Conservation (phyloP, 1,140 invertebrate species). For the Reticulitermes speratus region DNA sequence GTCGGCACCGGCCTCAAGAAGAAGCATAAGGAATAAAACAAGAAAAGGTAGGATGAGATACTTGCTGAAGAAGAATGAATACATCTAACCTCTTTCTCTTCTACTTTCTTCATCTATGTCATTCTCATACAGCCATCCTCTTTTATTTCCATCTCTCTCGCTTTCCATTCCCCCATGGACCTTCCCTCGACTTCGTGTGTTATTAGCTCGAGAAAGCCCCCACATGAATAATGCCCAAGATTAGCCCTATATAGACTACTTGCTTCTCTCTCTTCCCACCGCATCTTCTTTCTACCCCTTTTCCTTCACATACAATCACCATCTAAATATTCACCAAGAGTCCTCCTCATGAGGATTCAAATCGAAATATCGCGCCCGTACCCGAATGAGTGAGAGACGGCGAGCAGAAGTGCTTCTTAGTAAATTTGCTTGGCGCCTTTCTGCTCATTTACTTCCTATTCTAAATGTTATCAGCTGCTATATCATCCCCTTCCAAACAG, state of each 20-base stretch:
- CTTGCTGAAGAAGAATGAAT: constrained; percentile 18
- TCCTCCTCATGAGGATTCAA: constrained; percentile 18
- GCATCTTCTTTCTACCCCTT: neutral
- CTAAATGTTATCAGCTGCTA: neutral
- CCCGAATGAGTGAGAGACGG: neutral
- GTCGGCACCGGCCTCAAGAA: neutral
- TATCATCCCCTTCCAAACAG: neutral
- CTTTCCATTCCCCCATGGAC: neutral
- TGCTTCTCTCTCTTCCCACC: neutral
- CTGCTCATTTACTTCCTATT: constrained; percentile 7
- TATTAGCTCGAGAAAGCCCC: constrained; percentile 29
- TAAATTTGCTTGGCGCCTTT: constrained; percentile 7
- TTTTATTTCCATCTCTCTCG: neutral
- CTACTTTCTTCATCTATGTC: neutral
- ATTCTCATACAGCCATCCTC: neutral
- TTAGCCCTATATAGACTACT: constrained; percentile 27
- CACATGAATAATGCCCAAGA: constrained; percentile 32
- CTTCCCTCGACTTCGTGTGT: constrained; percentile 23
- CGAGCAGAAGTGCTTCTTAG: neutral
- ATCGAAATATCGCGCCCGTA: constrained; percentile 17
- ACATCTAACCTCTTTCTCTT: constrained; percentile 20
- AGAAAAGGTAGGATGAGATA: constrained; percentile 5
- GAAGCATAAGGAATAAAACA: neutral
- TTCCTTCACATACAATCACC: constrained; percentile 14
- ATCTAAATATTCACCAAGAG: constrained; percentile 18